Conservation (phyloP, 2,888 invertebrate species). For the Trypoxylon attenuatum region DNA sequence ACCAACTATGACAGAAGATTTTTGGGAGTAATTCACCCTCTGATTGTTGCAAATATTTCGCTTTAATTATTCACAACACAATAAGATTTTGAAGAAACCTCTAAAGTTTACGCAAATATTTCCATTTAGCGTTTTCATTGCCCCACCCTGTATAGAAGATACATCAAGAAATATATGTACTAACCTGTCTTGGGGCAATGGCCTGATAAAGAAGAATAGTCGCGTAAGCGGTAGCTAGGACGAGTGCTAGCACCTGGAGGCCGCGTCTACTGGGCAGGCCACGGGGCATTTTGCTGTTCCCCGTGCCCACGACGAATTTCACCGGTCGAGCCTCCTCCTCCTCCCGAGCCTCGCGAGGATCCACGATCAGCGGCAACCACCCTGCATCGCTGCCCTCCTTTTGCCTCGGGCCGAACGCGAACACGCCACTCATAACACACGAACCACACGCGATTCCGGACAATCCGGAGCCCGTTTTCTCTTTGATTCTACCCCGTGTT, state of each 20-base stretch:
- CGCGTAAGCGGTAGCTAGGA: constrained; percentile 78
- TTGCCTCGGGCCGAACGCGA: constrained; percentile 54
- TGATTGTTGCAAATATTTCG: too few relatives aligned
- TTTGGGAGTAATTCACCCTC: too few relatives aligned
- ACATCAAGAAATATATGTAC: not conserved
- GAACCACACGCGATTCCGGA: not conserved
- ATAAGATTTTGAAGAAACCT: too few relatives aligned
- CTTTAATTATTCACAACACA: too few relatives aligned
- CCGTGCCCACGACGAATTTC: constrained; percentile 33
- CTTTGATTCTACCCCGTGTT: too few relatives aligned
- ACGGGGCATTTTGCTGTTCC: constrained; percentile 49
- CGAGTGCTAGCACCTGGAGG: constrained; percentile 74
- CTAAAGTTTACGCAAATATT: too few relatives aligned
- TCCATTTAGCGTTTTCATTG: too few relatives aligned
- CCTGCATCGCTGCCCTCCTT: constrained; percentile 59
- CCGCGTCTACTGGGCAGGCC: constrained; percentile 69
- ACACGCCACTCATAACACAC: constrained; percentile 59
- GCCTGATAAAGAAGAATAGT: constrained; percentile 80
- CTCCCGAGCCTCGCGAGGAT: constrained; percentile 37
- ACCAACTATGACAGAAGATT: too few relatives aligned
- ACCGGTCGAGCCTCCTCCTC: constrained; percentile 34
- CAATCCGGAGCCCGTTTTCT: constrained; percentile 1
- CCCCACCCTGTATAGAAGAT: too few relatives aligned
- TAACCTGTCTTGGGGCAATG: constrained; percentile 77
- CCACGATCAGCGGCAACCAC: constrained; percentile 58